Evolutionary conservation across 2,113 vertebrate genomes (phyloP).

Genomic region (Ceyx cyanopectus): DNA sequence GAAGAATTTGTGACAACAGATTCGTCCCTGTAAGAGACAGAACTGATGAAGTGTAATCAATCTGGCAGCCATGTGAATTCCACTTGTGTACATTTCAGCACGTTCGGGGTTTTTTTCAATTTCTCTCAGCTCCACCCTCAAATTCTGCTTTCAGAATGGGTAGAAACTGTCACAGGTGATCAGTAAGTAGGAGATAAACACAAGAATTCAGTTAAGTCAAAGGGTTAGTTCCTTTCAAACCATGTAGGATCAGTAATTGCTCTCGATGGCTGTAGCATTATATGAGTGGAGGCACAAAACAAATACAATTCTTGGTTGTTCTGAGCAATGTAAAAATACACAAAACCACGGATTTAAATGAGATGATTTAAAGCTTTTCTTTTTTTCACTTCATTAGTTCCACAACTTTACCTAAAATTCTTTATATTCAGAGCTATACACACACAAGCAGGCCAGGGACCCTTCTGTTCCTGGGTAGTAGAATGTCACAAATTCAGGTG

Average conservation of each 20-base stretch:
- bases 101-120: neutral
- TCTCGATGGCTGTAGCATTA: neutral
- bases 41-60: slow-evolving; percentile 65
- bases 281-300: neutral
- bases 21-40: slow-evolving; percentile 22
- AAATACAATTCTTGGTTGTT: slow-evolving; percentile 48
- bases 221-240: neutral
- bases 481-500: slow-evolving; percentile 33
- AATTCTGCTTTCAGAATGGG: neutral
- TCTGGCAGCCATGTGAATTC: slow-evolving; percentile 48
- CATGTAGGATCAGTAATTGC: neutral
- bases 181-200: slow-evolving; percentile 27
- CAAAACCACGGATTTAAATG: neutral
- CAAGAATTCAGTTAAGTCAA: slow-evolving; percentile 6
- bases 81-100: slow-evolving; percentile 13
- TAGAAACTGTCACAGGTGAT: slow-evolving; percentile 28
- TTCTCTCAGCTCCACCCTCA: neutral
- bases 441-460: neutral
- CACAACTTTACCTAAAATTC: slow-evolving; percentile 27
- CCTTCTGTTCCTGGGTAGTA: slow-evolving; percentile 60
- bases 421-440: slow-evolving; percentile 46
- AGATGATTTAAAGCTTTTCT: slow-evolving; percentile 45
- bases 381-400: slow-evolving; percentile 44
- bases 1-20: slow-evolving; percentile 48
- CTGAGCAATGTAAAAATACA: slow-evolving; percentile 29